Evolutionary conservation across 2,888 invertebrate genomes (phyloP).

Genomic region (Harpalus rufipes): DNA sequence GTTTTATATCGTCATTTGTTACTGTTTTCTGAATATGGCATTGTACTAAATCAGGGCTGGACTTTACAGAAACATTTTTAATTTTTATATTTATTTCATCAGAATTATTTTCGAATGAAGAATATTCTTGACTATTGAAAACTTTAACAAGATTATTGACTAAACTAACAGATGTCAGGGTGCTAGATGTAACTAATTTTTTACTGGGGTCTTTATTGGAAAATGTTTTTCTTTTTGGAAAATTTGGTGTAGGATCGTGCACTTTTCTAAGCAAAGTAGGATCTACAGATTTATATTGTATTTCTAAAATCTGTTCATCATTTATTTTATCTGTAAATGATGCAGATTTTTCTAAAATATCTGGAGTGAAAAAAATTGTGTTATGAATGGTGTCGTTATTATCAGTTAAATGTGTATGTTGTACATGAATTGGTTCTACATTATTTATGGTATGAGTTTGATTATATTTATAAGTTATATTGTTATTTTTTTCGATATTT

Average conservation of each 20-base stretch:
- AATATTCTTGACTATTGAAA: conserved; percentile 64
- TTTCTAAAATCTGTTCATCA: conserved; percentile 67
- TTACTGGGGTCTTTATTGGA: conserved; percentile 67
- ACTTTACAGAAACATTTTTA: conserved; percentile 20
- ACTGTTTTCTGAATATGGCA: conserved; percentile 28
- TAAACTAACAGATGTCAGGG: background rate
- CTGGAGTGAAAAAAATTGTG: conserved; percentile 40
- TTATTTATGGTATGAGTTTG: background rate
- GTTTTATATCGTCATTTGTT: background rate
- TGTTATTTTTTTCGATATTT: background rate
- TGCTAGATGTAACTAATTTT: conserved; percentile 36
- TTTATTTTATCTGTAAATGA: conserved; percentile 73
- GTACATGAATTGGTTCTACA: background rate
- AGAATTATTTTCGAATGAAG: background rate
- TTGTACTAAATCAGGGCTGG: conserved; percentile 60
- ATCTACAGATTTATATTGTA: background rate
- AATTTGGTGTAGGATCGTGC: conserved; percentile 22
- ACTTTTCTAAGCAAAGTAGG: conserved; percentile 29
- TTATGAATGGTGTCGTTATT: background rate
- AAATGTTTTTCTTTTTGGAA: conserved; percentile 74
- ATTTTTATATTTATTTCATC: background rate
- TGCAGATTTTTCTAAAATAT: conserved; percentile 35
- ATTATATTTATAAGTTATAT: background rate
- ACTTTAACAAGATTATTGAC: conserved; percentile 57
- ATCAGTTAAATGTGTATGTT: too few species aligned